These are phyloP conservation scores for Apamea monoglypha DNA, from an alignment of 2,888 invertebrate species.

Conservation along the genomic window DNA sequence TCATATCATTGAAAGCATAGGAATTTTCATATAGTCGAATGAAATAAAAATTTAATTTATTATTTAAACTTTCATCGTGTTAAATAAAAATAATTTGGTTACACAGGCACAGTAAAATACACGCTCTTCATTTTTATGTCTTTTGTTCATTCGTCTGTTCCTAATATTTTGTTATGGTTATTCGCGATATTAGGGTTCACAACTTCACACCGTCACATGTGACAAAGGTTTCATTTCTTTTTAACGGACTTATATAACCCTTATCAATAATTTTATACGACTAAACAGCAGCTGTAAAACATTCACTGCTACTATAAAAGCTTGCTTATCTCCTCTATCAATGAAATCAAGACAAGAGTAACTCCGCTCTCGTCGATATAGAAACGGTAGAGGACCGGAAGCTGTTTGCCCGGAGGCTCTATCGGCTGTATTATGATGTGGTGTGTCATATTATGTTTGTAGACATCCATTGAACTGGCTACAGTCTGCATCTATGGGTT, in stretches of 20 bases:
- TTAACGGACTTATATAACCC: not conserved
- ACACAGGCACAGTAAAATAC: slow-evolving; percentile 37
- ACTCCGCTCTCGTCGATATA: slow-evolving; percentile 32
- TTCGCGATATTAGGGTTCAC: not conserved
- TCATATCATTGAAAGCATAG: slow-evolving; percentile 28
- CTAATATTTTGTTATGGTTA: slow-evolving; percentile 51
- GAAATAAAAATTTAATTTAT: slow-evolving; percentile 25
- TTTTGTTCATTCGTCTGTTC: slow-evolving; percentile 17
- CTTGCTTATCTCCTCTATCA: slow-evolving; percentile 30
- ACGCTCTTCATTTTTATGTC: slow-evolving; percentile 8
- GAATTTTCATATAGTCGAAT: slow-evolving; percentile 34
- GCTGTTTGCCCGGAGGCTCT: slow-evolving; percentile 55
- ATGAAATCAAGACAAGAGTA: slow-evolving; percentile 39
- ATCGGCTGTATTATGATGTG: slow-evolving; percentile 37
- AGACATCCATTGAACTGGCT: slow-evolving; percentile 6
- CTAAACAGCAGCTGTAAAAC: slow-evolving; percentile 8
- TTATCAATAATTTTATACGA: not conserved
- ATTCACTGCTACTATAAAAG: not conserved
- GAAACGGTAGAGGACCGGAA: slow-evolving; percentile 42
- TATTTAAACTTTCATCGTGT: slow-evolving; percentile 34
- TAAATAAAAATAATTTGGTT: slow-evolving; percentile 37
- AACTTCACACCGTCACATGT: not conserved
- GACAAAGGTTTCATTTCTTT: not conserved
- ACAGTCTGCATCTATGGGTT: not conserved
- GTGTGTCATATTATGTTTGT: slow-evolving; percentile 43